These are phyloP conservation scores for Cantharis nigra DNA, from an alignment of 2,888 invertebrate species.

Conservation along the genomic window DNA sequence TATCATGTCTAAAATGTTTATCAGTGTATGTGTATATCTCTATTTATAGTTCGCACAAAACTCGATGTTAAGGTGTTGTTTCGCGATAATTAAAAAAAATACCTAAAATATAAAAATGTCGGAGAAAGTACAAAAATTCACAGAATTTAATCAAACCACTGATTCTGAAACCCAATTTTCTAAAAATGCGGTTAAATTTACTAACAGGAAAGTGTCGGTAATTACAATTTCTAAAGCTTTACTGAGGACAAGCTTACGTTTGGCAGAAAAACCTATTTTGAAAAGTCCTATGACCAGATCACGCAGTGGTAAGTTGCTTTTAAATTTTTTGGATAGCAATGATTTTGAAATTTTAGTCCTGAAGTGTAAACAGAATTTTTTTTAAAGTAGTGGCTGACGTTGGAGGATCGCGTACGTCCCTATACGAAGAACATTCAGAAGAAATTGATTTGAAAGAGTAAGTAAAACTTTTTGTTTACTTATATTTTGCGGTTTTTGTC, in stretches of 20 bases:
- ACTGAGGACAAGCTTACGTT: neutral
- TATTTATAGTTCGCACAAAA: neutral
- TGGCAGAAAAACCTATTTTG: neutral
- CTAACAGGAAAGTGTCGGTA: neutral
- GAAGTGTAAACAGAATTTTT: neutral
- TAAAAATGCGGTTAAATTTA: neutral
- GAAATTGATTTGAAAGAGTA: neutral
- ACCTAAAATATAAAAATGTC: neutral
- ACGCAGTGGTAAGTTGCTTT: neutral
- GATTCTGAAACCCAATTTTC: neutral
- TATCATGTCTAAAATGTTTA: neutral
- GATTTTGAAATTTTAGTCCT: neutral
- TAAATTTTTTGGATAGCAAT: neutral
- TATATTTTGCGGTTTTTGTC: too few species aligned
- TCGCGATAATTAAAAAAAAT: neutral
- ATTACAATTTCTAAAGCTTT: constrained; percentile 1
- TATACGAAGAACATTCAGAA: neutral
- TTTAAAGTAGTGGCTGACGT: neutral
- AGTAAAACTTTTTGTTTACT: neutral
- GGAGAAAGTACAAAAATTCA: neutral
- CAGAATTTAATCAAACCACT: neutral
- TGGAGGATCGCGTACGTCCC: neutral
- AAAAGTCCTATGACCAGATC: neutral
- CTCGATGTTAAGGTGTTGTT: neutral
- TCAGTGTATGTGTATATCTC: neutral